These are phyloP conservation scores for Cladorhizidae sp. DNA, from an alignment of 37 sponge, comb jelly and placozoan species.

Conservation along the genomic window DNA sequence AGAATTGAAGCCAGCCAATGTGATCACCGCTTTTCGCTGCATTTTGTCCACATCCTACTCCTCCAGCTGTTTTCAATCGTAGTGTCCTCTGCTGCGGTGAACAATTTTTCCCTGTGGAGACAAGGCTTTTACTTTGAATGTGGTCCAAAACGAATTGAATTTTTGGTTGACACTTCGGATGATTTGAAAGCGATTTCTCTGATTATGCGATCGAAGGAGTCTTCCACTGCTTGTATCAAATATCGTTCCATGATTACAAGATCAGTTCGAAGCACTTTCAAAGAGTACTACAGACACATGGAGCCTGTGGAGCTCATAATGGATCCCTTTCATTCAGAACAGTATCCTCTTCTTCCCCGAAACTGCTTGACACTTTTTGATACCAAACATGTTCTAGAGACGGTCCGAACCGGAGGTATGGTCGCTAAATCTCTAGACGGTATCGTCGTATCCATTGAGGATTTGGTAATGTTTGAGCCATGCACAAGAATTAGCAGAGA, in stretches of 20 bases:
- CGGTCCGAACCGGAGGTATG: neutral
- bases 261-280: neutral
- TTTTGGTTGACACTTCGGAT: neutral
- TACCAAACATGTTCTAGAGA: neutral
- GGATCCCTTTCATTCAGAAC: constrained; percentile 8
- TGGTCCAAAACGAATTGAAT: neutral
- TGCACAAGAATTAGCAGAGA: neutral
- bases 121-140: neutral
- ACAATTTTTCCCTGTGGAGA: neutral
- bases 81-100: neutral
- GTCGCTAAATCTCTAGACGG: neutral
- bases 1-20: neutral
- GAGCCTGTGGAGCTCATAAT: neutral
- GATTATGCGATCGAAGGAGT: neutral
- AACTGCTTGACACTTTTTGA: neutral
- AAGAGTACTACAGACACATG: neutral
- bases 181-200: neutral
- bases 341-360: neutral
- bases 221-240: neutral
- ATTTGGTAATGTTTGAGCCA: constrained; percentile 1
- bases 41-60: neutral
- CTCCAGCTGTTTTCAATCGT: neutral
- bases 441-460: neutral
- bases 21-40: neutral
- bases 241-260: constrained; percentile 1